Base-by-base conservation (phyloP, 2,113 vertebrate species). In the Pollimyrus isidori region DNA sequence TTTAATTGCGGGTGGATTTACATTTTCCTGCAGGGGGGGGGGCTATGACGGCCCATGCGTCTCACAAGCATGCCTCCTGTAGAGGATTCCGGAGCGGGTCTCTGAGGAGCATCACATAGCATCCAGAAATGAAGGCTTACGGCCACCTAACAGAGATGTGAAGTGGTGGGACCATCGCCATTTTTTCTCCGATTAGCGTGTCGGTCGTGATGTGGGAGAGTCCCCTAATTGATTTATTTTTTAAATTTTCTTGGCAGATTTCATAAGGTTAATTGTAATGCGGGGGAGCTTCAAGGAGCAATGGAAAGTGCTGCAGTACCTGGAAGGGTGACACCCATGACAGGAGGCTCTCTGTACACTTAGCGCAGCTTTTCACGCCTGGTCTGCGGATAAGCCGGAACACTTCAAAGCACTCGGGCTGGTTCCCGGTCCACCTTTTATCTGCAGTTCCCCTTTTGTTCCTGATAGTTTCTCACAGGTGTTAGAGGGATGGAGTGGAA, bases 341-440 rank as follows among this genome's bases (percentile, higher is more conserved):
- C 45, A n/a, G 45, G 82, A 84, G 82, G 45, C 19, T 23, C 21
- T 84, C 39, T 48, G 21, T 48, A 46, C 5, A 10, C 45, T n/a
- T 48, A 10, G 80, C 0, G 4, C 39, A 39, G 23, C 13, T 23
- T 56, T 53, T 87, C 48, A 30, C 84, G 9, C 26, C 26, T 15
- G 11, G 84, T 13, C 46, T 35, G 13, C 17, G 50, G 48, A 53
- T 21, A 56, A 52, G 30, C 30, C 11, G 10, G 15, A 23, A 87
- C 50, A 35, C 23, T 87, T 42, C 15, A 87, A 86, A 53, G 49
- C 85, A 87, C 85, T 87, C 85, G 30, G 85, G 85, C 50, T 11
- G 50, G 50, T 10, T 30, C 23, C 50, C 49, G 10, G 11, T 23
- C 85, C 26, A 39, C 50, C n/a, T 17, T 52, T 30, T 21, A 17